Evolutionary conservation across 2,113 vertebrate species (phyloP), one percentile per base, ranked within the genome.

Genomic region (Drymodes brunneopygia): DNA sequence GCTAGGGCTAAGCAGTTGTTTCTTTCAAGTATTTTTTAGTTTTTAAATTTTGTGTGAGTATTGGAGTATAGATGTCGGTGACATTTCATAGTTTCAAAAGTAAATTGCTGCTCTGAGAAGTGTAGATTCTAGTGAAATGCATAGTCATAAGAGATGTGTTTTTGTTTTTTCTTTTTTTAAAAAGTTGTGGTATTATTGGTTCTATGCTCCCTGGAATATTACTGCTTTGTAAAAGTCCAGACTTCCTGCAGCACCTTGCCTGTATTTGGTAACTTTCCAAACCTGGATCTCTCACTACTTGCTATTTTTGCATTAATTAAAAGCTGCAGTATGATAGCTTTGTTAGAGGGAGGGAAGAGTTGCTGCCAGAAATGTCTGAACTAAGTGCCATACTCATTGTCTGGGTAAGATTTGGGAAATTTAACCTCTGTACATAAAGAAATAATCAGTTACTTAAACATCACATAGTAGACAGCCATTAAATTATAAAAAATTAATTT

Each of bases 401-500:
- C 98, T 98, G 98, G 98, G 98, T 98, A 98, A 98, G 98, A 99
- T 98, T 98, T 98, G 98, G 98, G 98, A 98, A 98, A 98, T 98
- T 97, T 98, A 98, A 98, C 98, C 98, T 98, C 98, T 98, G 98
- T 99, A 99, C 98, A 98, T 98, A 98, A 98, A 98, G 97, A 98
- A 98, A 98, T 96, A 98, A 98, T 99, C 98, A 98, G 97, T 98
- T 98, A 98, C 98, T 98, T 98, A 98, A 98, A 99, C 98, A 99
- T 98, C 99, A 98, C 98, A 98, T 99, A 98, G 98, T 99, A 98
- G 99, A 99, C 99, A 99, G 99, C 99, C 99, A 99, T 99, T 99
- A 99, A 99, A 98, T 99, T 99, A 99, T 99, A 99, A 98, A 98
- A 98, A 98, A 98, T 99, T 99, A 99, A 99, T 99, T 99, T 99